Evolutionary conservation across 23 tunicate genomes (phyloP).

Genomic region (Diplosoma virens): DNA sequence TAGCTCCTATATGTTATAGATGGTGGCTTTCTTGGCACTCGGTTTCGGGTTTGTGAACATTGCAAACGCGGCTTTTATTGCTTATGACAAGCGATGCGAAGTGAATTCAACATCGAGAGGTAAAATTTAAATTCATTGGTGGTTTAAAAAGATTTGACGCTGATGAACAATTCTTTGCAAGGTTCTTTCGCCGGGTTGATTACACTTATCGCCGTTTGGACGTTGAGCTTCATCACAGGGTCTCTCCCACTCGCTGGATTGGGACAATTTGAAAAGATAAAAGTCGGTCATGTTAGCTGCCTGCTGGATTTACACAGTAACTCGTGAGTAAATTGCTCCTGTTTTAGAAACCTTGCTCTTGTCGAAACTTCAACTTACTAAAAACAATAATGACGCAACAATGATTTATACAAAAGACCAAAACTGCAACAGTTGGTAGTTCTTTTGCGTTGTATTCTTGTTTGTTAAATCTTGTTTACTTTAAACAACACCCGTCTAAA

Average conservation of each 20-base stretch:
- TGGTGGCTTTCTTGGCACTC: conserved; percentile 44
- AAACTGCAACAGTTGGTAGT: too few species aligned
- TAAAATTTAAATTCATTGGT: conserved; percentile 16
- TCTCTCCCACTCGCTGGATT: conserved; percentile 59
- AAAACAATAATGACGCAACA: too few species aligned
- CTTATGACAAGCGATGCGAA: conserved; percentile 49
- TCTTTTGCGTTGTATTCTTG: too few species aligned
- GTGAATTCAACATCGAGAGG: conserved; percentile 25
- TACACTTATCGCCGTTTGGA: conserved; percentile 24
- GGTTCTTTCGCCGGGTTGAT: too few species aligned
- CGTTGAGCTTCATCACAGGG: conserved; percentile 36
- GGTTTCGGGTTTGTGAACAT: conserved; percentile 54
- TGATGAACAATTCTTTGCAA: too few species aligned
- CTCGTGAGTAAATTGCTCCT: neutral
- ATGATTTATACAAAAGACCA: too few species aligned
- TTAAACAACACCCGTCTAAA: too few species aligned
- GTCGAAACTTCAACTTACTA: neutral
- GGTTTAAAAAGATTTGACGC: neutral
- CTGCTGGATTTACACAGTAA: conserved; percentile 32
- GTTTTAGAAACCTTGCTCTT: neutral
- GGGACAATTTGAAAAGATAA: conserved; percentile 54
- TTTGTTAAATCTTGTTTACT: too few species aligned
- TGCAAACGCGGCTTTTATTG: conserved; percentile 45
- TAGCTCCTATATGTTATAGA: conserved; percentile 18
- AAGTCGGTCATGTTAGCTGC: conserved; percentile 39